phyloP scores from a whole-genome alignment of 2,888 invertebrate species.

The Chymomyza procnemis region DNA sequence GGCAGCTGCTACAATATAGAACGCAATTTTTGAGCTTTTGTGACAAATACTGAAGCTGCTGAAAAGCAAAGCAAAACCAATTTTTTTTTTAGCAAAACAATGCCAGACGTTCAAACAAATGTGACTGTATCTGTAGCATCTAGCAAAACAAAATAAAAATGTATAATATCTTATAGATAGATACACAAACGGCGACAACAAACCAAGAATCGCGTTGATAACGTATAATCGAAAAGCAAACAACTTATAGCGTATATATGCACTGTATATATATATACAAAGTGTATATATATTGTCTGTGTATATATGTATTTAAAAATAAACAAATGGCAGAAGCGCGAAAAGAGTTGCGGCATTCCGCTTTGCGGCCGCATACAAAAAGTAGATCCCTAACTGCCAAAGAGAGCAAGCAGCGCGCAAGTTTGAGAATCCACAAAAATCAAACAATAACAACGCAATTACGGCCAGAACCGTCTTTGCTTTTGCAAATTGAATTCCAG shows the following conservation, averaged over 20 bases:
- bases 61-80: not conserved
- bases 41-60: not conserved
- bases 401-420: no score
- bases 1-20: not conserved
- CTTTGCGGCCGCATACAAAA: not conserved
- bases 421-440: not conserved
- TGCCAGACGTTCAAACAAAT: constrained; percentile 1
- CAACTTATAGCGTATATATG: no score
- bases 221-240: not conserved
- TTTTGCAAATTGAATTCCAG: not conserved
- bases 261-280: constrained; percentile 13
- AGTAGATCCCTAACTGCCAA: not conserved
- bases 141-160: constrained; percentile 35
- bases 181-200: not conserved
- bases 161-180: constrained; percentile 29
- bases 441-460: not conserved
- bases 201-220: not conserved
- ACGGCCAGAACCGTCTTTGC: not conserved
- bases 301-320: constrained; percentile 37
- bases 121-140: constrained; percentile 33
- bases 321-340: constrained; percentile 19
- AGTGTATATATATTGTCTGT: constrained; percentile 11
- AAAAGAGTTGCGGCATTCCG: constrained; percentile 11
- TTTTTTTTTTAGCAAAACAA: not conserved
- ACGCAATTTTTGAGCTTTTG: not conserved